Conservation (phyloP, 37 sponge, comb jelly and placozoan species). For the Theonella swinhoei region DNA sequence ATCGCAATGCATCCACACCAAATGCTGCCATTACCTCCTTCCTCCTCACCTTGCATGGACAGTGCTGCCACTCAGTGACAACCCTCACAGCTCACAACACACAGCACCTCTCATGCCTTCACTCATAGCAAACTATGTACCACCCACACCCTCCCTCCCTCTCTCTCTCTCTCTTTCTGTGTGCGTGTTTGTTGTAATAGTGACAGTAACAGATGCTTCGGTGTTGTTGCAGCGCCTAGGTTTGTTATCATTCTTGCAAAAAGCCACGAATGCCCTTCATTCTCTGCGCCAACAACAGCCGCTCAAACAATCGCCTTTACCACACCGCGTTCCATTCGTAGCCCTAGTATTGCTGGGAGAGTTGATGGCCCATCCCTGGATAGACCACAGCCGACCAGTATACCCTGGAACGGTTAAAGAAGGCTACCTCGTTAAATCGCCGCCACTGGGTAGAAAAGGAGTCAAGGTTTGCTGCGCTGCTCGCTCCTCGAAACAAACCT, state of each 20-base stretch:
- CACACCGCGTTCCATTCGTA: too few relatives aligned
- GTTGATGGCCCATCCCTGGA: background rate
- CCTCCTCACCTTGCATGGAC: background rate
- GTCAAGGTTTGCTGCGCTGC: too few relatives aligned
- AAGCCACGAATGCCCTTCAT: background rate
- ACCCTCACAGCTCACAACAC: background rate
- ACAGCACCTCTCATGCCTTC: background rate
- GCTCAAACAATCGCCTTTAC: too few relatives aligned
- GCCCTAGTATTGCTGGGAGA: too few relatives aligned
- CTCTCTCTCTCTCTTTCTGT: too few relatives aligned
- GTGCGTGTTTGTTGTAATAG: background rate
- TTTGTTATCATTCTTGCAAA: background rate
- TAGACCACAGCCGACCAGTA: background rate
- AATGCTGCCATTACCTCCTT: background rate
- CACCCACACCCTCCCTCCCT: too few relatives aligned
- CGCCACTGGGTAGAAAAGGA: slow-evolving; percentile 61
- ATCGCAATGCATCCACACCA: background rate
- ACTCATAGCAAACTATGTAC: too few relatives aligned
- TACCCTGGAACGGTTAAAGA: slow-evolving; percentile 71
- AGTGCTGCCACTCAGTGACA: background rate
- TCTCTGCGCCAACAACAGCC: background rate
- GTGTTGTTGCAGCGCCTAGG: background rate
- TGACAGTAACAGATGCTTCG: background rate
- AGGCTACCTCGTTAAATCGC: slow-evolving; percentile 81
- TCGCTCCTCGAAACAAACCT: too few relatives aligned